Evolutionary conservation across 2,797 vertebrate genomes (phyloP).

Genomic region (Rhincodon typus): DNA sequence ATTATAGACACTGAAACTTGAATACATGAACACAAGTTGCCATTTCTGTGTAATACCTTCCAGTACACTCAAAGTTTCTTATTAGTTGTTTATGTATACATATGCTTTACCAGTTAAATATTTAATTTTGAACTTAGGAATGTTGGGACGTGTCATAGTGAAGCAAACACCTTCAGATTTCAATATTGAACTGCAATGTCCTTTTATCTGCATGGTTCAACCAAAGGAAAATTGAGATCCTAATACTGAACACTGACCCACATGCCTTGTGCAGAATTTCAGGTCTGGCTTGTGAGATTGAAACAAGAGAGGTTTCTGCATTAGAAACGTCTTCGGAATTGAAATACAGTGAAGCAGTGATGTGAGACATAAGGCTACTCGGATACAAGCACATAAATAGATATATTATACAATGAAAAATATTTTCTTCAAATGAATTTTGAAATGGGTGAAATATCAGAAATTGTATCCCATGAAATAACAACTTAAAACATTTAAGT

Average conservation of each 20-base stretch:
- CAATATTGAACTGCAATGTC: neutral
- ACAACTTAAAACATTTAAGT: neutral
- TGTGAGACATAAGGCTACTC: neutral
- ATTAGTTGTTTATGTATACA: neutral
- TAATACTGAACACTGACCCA: neutral
- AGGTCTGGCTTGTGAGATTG: constrained; percentile 6
- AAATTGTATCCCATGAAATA: neutral
- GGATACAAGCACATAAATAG: neutral
- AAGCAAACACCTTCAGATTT: neutral
- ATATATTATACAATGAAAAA: neutral
- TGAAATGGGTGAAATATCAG: neutral
- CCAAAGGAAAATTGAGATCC: neutral
- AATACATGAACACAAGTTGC: neutral
- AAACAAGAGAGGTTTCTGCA: neutral
- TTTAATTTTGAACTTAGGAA: neutral
- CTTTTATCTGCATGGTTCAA: neutral
- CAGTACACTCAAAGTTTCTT: neutral
- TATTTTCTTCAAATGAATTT: neutral
- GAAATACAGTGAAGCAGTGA: neutral
- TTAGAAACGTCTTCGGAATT: neutral
- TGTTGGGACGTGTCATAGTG: neutral
- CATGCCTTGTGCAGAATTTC: neutral
- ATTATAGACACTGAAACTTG: neutral
- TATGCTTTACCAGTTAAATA: neutral
- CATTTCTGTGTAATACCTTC: neutral